These are phyloP conservation scores for Charadrius vociferus DNA, from an alignment of 2,113 vertebrate genomes.

Conservation along the genomic window DNA sequence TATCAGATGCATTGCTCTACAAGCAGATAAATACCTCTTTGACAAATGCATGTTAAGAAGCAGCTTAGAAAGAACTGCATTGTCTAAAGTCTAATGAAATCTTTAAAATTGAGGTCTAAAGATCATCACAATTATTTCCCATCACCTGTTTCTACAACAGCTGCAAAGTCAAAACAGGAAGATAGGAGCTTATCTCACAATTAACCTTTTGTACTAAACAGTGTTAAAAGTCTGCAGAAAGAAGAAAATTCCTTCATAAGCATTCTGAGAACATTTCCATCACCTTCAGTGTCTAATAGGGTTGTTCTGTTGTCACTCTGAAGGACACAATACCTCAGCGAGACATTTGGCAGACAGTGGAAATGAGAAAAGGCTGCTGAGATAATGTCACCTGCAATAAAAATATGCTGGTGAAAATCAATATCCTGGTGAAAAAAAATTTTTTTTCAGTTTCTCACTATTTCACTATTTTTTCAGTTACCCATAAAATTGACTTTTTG, in stretches of 20 bases:
- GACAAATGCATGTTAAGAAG: neutral
- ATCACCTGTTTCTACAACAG: neutral
- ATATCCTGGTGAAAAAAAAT: neutral
- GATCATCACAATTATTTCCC: constrained; percentile 43
- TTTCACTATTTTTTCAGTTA: neutral
- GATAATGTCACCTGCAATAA: neutral
- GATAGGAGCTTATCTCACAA: constrained; percentile 38
- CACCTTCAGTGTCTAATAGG: neutral
- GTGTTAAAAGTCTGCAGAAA: neutral
- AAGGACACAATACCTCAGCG: neutral
- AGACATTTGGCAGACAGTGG: neutral
- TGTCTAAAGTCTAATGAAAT: constrained; percentile 46
- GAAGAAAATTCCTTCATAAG: neutral
- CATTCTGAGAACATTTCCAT: neutral
- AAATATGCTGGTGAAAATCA: neutral
- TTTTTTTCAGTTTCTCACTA: neutral
- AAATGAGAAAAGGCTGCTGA: neutral
- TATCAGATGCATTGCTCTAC: neutral
- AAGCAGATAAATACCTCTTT: constrained; percentile 3
- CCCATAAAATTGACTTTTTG: neutral
- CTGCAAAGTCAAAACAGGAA: constrained; percentile 10
- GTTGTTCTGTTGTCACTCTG: neutral
- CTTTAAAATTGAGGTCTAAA: constrained; percentile 59
- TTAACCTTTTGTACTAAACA: constrained; percentile 43
- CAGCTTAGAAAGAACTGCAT: neutral